Conservation (phyloP, 92 coral and sea anemone species). For the Metridium senile region DNA sequence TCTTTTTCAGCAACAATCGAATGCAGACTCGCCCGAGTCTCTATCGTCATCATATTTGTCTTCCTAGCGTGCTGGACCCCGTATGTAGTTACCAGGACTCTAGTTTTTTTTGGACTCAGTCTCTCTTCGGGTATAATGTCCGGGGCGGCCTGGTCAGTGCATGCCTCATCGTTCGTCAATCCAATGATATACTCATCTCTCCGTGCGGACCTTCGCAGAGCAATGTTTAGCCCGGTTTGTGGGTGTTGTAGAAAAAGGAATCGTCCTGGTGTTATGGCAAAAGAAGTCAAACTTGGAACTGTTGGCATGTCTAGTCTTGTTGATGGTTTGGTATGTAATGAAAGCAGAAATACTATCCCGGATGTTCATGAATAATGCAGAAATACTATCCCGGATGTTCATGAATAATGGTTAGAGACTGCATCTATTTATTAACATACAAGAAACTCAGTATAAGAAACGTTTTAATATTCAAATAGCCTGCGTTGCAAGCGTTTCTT, state of each 20-base stretch:
- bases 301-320: too few species aligned
- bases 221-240: slow-evolving; percentile 9
- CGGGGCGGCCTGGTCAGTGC: slow-evolving; percentile 44
- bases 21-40: slow-evolving; percentile 44
- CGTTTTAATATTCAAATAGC: too few species aligned
- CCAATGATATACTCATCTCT: slow-evolving; percentile 46
- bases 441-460: too few species aligned
- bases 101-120: slow-evolving; percentile 32
- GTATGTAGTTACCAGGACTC: slow-evolving; percentile 54
- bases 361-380: too few species aligned
- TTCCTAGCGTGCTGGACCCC: slow-evolving; percentile 66
- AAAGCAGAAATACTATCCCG: too few species aligned
- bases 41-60: slow-evolving; percentile 36
- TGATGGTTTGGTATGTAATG: too few species aligned
- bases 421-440: too few species aligned
- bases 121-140: slow-evolving; percentile 41
- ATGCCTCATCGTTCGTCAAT: slow-evolving; percentile 50
- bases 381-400: too few species aligned
- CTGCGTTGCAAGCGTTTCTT: too few species aligned
- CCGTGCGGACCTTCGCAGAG: slow-evolving; percentile 23
- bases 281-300: background rate
- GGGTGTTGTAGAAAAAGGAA: background rate
- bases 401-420: too few species aligned
- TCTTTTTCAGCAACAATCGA: slow-evolving; percentile 33
- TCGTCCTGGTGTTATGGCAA: background rate